These are phyloP conservation scores for Rhagoletis zephyria DNA, from an alignment of 1,140 invertebrate species.

Conservation along the genomic window DNA sequence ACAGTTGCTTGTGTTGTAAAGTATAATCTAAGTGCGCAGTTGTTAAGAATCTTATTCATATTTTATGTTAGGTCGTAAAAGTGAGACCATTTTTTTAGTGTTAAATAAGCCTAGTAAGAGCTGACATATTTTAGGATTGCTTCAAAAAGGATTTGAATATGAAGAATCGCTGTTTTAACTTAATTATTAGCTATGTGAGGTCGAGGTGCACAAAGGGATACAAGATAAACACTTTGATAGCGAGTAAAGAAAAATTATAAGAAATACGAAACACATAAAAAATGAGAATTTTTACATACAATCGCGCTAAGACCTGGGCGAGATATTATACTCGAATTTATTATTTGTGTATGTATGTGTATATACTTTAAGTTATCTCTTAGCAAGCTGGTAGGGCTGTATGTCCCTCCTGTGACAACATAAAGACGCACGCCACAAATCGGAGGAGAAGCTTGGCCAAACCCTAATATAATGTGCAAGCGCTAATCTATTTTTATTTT, in stretches of 20 bases:
- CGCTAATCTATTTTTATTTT: too few species aligned
- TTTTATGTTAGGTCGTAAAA: constrained; percentile 23
- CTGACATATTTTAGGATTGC: not conserved
- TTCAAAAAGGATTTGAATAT: not conserved
- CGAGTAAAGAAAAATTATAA: not conserved
- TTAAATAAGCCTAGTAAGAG: not conserved
- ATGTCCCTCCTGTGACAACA: too few species aligned
- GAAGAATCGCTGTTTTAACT: not conserved
- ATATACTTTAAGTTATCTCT: too few species aligned
- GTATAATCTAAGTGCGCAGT: not conserved
- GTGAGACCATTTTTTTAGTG: constrained; percentile 16
- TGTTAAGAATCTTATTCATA: not conserved
- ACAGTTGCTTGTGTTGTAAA: not conserved
- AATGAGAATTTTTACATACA: too few species aligned
- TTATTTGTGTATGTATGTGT: too few species aligned
- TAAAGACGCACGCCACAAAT: too few species aligned
- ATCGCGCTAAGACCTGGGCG: too few species aligned
- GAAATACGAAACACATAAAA: not conserved
- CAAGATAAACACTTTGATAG: not conserved
- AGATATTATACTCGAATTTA: too few species aligned
- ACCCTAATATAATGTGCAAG: too few species aligned
- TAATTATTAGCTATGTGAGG: too few species aligned
- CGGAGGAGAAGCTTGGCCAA: too few species aligned
- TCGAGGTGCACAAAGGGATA: not conserved
- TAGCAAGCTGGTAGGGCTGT: too few species aligned